Evolutionary conservation across 2,888 invertebrate species (phyloP).

Genomic region (Drosophila pseudotalamancana): DNA sequence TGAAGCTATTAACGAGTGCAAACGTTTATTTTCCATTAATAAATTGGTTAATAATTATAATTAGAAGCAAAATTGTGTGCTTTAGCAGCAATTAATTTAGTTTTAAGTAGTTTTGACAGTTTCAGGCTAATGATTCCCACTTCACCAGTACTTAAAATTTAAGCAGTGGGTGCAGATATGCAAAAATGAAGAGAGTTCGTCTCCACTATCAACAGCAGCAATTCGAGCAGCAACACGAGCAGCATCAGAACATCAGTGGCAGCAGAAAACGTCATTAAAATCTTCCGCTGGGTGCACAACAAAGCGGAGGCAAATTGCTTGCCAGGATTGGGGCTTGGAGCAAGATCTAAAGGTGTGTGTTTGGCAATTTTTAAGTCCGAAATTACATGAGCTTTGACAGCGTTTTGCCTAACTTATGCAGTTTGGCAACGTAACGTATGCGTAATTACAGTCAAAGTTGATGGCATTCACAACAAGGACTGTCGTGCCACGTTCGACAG

Average conservation of each 20-base stretch:
- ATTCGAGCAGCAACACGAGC: neutral
- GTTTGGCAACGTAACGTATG: conserved; percentile 56
- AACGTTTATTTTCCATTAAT: too few species aligned
- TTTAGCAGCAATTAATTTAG: neutral
- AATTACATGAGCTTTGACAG: conserved; percentile 34
- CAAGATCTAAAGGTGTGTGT: neutral
- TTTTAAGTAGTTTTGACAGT: neutral
- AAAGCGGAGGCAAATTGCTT: conserved; percentile 70
- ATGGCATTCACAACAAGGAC: conserved; percentile 8
- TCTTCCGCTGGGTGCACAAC: conserved; percentile 70
- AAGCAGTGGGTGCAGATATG: conserved; percentile 25
- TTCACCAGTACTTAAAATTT: neutral
- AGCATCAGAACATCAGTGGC: neutral
- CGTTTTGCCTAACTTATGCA: conserved; percentile 53
- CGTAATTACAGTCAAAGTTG: conserved; percentile 51
- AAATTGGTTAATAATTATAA: too few species aligned
- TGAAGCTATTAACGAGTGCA: too few species aligned
- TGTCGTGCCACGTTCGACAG: conserved; percentile 21
- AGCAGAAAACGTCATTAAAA: conserved; percentile 68
- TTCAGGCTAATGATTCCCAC: neutral
- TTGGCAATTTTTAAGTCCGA: conserved; percentile 28
- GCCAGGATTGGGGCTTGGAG: conserved; percentile 19
- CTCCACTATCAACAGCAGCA: conserved; percentile 13
- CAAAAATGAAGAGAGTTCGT: conserved; percentile 46
- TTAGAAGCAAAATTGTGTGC: too few species aligned